Conservation (phyloP, 2,888 invertebrate species). For the Epiblema foenella region DNA sequence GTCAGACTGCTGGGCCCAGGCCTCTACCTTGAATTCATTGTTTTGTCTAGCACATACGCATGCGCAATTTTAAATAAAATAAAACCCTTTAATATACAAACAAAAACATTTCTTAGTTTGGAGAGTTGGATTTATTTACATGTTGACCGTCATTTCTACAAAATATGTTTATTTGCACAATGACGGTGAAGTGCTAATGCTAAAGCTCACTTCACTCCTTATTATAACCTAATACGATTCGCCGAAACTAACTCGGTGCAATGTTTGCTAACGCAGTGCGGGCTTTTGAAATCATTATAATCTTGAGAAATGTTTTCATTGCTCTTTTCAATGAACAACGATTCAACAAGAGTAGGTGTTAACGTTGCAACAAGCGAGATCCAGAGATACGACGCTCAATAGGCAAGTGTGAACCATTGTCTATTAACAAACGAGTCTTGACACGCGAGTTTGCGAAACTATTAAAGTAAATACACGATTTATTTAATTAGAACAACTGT, state of each 20-base stretch:
- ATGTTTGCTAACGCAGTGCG: constrained; percentile 36
- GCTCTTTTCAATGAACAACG: constrained; percentile 54
- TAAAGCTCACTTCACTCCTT: not conserved
- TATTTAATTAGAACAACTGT: constrained; percentile 76
- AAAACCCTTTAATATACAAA: too few relatives aligned
- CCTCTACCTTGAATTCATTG: not conserved
- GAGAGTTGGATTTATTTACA: too few relatives aligned
- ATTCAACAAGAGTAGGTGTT: constrained; percentile 54
- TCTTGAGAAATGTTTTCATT: constrained; percentile 49
- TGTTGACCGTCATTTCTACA: not conserved
- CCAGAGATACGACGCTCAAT: constrained; percentile 78
- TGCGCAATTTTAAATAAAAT: too few relatives aligned
- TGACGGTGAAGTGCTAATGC: constrained; percentile 11
- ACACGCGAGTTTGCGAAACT: constrained; percentile 81
- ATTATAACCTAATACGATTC: constrained; percentile 23
- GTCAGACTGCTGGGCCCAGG: not conserved
- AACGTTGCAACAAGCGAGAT: constrained; percentile 61
- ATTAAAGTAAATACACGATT: constrained; percentile 77
- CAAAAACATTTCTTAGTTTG: too few relatives aligned
- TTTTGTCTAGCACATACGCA: not conserved
- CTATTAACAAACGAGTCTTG: constrained; percentile 79
- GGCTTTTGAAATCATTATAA: constrained; percentile 44
- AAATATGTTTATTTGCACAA: not conserved
- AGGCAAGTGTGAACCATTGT: constrained; percentile 80
- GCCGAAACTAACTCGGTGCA: constrained; percentile 31